Percentiles rank a stretch among this genome's conserved stretches.
Evolutionary conservation across 1,140 invertebrate species (phyloP).

Genomic region (Drosophila willistoni): DNA sequence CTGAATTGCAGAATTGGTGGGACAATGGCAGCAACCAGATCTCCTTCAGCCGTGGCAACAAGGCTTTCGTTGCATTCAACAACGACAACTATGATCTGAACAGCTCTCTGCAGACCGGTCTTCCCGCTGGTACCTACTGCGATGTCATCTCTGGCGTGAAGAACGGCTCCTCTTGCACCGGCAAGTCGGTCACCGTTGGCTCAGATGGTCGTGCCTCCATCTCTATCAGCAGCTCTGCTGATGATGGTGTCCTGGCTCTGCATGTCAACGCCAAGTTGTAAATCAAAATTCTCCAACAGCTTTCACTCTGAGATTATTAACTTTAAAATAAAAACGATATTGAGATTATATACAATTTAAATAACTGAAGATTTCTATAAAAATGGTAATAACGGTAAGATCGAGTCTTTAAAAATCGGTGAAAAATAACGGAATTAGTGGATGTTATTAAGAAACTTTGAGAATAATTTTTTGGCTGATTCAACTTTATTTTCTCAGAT

Average conservation of each 20-base stretch:
- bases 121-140: conserved; percentile 92
- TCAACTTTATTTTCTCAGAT: no score
- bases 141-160: conserved; percentile 91
- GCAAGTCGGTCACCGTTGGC: conserved; percentile 87
- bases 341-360: conserved; percentile 43
- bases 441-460: no score
- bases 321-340: conserved; percentile 20
- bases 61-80: conserved; percentile 91
- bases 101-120: conserved; percentile 86
- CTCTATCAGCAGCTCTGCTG: conserved; percentile 83
- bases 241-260: conserved; percentile 91
- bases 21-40: conserved; percentile 91
- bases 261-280: conserved; percentile 85
- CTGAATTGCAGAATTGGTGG: conserved; percentile 88
- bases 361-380: neutral
- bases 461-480: no score
- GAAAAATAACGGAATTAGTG: no score
- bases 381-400: no score
- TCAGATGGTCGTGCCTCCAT: conserved; percentile 87
- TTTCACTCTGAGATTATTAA: conserved; percentile 33
- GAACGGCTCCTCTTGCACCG: conserved; percentile 87
- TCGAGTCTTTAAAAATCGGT: no score
- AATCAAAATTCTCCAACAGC: neutral
- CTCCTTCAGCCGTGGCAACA: conserved; percentile 88
- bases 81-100: conserved; percentile 85